Conservation (phyloP, 2,888 invertebrate species). For the Drosophila prostipennis region DNA sequence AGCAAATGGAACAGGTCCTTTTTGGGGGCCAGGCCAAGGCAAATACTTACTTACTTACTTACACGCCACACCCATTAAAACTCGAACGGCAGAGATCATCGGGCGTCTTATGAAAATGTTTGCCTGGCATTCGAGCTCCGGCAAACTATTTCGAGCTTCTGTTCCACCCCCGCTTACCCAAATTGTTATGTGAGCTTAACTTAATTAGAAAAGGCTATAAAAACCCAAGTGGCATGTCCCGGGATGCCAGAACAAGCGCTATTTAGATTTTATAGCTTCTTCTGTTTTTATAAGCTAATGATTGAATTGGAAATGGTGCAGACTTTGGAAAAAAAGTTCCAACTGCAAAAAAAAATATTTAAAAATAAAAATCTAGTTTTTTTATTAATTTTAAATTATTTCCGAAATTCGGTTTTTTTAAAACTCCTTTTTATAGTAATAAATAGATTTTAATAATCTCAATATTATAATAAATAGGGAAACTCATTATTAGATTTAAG, state of each 20-base stretch:
- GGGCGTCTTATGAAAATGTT: conserved; percentile 39
- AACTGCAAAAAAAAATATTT: too few species aligned
- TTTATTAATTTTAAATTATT: too few species aligned
- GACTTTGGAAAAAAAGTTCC: too few species aligned
- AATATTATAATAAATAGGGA: too few species aligned
- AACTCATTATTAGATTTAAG: too few species aligned
- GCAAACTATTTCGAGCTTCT: conserved; percentile 8
- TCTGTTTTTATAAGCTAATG: conserved; percentile 17
- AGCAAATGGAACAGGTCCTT: background rate
- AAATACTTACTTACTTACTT: background rate
- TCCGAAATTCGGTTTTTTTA: too few species aligned
- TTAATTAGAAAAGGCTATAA: conserved; percentile 40
- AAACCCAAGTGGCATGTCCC: conserved; percentile 16
- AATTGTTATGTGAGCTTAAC: conserved; percentile 44
- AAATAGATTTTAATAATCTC: too few species aligned
- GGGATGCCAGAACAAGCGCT: conserved; percentile 8
- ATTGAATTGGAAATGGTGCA: background rate
- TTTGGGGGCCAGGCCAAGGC: conserved; percentile 4
- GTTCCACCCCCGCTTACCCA: background rate
- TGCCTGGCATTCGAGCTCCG: conserved; percentile 36
- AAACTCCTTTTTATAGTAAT: too few species aligned
- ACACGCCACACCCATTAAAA: background rate
- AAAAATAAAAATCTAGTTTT: too few species aligned
- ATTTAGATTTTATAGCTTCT: conserved; percentile 32
- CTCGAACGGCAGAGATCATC: conserved; percentile 10